Base-by-base conservation (phyloP, 2,888 invertebrate species). In the Andrena minutula region DNA sequence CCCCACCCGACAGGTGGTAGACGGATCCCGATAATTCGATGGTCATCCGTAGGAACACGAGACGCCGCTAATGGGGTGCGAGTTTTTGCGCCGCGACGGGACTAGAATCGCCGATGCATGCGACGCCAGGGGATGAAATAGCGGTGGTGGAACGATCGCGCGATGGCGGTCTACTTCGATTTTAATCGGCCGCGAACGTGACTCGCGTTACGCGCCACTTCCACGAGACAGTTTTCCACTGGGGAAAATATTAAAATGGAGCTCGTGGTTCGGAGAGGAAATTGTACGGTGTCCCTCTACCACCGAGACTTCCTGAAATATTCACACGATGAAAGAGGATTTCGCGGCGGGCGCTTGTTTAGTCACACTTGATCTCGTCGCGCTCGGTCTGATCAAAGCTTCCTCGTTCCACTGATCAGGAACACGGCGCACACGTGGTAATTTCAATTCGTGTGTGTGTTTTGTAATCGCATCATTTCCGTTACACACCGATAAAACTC, bases 11-110 rank as follows among this genome's bases (percentile, higher is more conserved):
- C 30, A 41, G 28, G n/a, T 23, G 16, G 35, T n/a, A 60, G 16
- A 56, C 30, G 56, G 51, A 68, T 32, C 32, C 49, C 65, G 73
- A 82, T 82, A 79, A 84, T 82, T 69, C 83, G 65, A 78, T 63
- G 82, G 66, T 63, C 82, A 63, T 64, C 20, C 61, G 32, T 12
- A 35, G 23, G 74, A 73, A 79, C 66, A 56, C 12, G 53, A n/a
- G 56, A 16, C n/a, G 53, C 28, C 47, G 41, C 68, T 79, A 75
- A 75, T 79, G 47, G 79, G 53, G 49, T 58, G 58, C 30, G 68
- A 79, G 79, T 75, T 82, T 75, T 82, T 63, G 63, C 72, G 10
- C 49, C 41, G 41, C 49, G 26, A 47, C 63, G 66, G 35, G 60
- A 69, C 20, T 28, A n/a, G 20, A 76, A 75, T 65, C 72, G 47